Evolutionary conservation across 2,888 invertebrate species (phyloP).

Genomic region (Cephus pulcher): DNA sequence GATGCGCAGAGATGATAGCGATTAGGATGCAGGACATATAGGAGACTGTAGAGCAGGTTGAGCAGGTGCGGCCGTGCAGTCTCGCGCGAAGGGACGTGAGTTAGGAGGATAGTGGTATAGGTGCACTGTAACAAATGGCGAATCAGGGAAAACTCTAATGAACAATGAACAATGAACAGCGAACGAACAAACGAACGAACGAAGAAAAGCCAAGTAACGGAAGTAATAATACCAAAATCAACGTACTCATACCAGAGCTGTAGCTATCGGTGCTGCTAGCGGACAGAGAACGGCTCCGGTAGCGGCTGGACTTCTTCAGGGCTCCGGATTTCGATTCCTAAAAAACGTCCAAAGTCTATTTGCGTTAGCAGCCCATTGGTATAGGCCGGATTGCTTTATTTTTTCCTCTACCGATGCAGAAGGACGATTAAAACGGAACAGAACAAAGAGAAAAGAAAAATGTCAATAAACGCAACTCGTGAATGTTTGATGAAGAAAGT

Average conservation of each 20-base stretch:
- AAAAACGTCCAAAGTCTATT: constrained; percentile 42
- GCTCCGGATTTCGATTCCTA: constrained; percentile 78
- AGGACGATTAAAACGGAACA: not conserved
- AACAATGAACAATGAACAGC: not conserved
- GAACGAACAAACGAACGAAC: too few relatives aligned
- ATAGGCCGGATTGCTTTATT: not conserved
- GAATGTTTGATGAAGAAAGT: constrained; percentile 2
- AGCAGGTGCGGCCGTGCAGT: not conserved
- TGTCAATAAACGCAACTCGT: not conserved
- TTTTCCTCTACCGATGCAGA: not conserved
- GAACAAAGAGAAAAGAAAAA: not conserved
- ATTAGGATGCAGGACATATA: not conserved
- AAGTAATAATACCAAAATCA: constrained; percentile 8
- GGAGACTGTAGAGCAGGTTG: not conserved
- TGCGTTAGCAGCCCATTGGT: not conserved
- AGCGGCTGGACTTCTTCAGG: constrained; percentile 87
- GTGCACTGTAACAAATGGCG: not conserved
- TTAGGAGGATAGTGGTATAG: too few relatives aligned
- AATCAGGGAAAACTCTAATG: not conserved
- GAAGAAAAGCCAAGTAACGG: constrained; percentile 7
- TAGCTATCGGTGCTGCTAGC: constrained; percentile 96
- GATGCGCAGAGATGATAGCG: not conserved
- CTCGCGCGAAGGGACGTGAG: not conserved
- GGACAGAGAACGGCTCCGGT: constrained; percentile 90
- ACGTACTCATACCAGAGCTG: constrained; percentile 79